Percentiles rank a stretch among this genome's conserved stretches.
Evolutionary conservation across 2,113 vertebrate genomes (phyloP).

Genomic region (Opisthocomus hoazin): DNA sequence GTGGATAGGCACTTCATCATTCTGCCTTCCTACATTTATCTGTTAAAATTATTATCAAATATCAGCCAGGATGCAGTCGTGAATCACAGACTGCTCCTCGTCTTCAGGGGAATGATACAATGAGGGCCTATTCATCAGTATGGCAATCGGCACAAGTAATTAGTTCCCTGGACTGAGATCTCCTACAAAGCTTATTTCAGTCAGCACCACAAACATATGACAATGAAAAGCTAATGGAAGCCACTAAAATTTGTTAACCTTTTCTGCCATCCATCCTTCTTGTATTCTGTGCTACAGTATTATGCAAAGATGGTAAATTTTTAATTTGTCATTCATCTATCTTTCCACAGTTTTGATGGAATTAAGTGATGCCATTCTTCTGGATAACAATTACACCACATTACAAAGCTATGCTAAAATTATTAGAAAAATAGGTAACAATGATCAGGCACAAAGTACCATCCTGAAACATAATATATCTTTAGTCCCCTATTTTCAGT

Average conservation of each 20-base stretch:
- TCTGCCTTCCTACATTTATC: constrained; percentile 91
- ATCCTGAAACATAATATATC: constrained; percentile 3
- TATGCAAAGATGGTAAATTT: constrained; percentile 92
- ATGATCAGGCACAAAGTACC: background rate
- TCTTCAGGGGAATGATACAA: constrained; percentile 85
- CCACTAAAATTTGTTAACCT: constrained; percentile 83
- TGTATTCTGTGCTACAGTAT: constrained; percentile 69
- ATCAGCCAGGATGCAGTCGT: constrained; percentile 81
- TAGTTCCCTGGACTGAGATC: constrained; percentile 84
- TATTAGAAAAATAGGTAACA: constrained; percentile 56
- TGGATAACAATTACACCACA: constrained; percentile 82
- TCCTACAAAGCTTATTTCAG: constrained; percentile 85
- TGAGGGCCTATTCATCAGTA: constrained; percentile 91
- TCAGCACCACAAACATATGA: constrained; percentile 78
- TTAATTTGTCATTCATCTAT: constrained; percentile 88
- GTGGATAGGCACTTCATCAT: constrained; percentile 93
- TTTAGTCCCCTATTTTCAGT: background rate
- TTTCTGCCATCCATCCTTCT: constrained; percentile 78
- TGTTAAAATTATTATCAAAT: constrained; percentile 98
- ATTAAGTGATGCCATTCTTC: constrained; percentile 83
- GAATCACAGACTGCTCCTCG: constrained; percentile 79
- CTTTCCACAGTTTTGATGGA: constrained; percentile 75
- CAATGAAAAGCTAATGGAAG: constrained; percentile 85
- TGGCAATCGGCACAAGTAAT: constrained; percentile 86
- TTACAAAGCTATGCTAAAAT: constrained; percentile 53